phyloP scores from a whole-genome alignment of 2,113 vertebrate genomes.

The Tragelaphus imberbis region DNA sequence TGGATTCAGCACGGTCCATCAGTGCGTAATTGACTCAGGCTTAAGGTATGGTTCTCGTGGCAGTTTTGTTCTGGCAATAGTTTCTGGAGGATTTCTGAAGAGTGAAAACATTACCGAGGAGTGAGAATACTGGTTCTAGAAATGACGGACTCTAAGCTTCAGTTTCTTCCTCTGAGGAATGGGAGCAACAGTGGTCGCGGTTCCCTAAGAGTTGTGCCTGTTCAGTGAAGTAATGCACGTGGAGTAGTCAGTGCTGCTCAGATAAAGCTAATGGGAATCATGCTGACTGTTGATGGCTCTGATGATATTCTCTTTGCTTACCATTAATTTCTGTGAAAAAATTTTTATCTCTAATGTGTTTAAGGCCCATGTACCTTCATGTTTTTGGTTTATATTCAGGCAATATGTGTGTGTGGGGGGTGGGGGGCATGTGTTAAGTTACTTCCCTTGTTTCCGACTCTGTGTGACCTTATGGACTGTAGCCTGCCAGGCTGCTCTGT shows the following conservation, averaged over 20 bases:
- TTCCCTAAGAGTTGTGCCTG: not conserved
- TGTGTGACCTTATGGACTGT: not conserved
- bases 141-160: not conserved
- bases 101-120: not conserved
- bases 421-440: not conserved
- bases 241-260: not conserved
- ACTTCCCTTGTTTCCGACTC: not conserved
- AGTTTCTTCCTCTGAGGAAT: not conserved
- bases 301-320: not conserved
- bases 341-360: not conserved
- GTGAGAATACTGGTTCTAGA: not conserved
- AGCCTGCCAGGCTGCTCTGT: not conserved
- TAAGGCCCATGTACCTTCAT: not conserved
- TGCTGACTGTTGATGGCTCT: not conserved
- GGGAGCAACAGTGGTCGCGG: too few relatives aligned
- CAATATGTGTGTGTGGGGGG: not conserved
- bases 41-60: not conserved
- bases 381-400: not conserved
- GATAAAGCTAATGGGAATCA: too few relatives aligned
- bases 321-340: not conserved
- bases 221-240: not conserved
- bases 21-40: not conserved
- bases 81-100: not conserved
- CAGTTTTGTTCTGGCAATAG: not conserved
- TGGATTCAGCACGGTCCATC: not conserved